Percentiles rank a stretch among this genome's conserved stretches.
These are phyloP conservation scores for Stenurella melanura DNA, from an alignment of 2,888 invertebrate genomes.

Conservation along the genomic window DNA sequence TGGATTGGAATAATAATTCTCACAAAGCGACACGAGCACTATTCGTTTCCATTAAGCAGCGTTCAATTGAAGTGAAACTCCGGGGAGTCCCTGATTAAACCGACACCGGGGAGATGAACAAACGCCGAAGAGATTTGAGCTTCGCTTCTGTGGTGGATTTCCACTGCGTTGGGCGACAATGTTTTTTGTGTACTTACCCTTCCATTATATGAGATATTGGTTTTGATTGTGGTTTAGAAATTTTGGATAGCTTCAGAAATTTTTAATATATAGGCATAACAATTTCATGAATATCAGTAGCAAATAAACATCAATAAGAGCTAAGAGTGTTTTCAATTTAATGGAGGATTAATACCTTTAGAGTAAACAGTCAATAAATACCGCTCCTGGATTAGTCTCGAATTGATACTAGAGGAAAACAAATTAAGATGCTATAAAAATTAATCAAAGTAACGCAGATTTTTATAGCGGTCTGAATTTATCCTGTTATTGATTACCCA, in stretches of 20 bases:
- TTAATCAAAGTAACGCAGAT: too few species aligned
- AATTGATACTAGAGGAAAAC: too few species aligned
- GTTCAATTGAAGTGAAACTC: constrained; percentile 64
- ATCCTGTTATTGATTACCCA: too few species aligned
- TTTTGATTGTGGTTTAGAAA: background rate
- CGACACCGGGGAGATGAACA: constrained; percentile 64
- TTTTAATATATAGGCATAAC: too few species aligned
- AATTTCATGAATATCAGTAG: too few species aligned
- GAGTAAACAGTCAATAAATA: too few species aligned
- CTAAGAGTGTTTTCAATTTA: too few species aligned
- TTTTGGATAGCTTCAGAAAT: background rate
- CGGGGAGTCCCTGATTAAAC: constrained; percentile 67
- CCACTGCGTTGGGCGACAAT: constrained; percentile 14
- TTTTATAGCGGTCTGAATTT: too few species aligned
- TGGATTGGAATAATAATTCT: constrained; percentile 63
- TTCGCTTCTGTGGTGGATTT: constrained; percentile 43
- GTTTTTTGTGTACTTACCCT: constrained; percentile 25
- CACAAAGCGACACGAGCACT: constrained; percentile 66
- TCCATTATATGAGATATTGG: background rate
- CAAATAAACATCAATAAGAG: too few species aligned
- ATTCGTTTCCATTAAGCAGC: constrained; percentile 67
- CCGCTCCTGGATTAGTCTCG: too few species aligned
- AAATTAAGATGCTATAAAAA: too few species aligned
- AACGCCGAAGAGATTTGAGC: constrained; percentile 41
- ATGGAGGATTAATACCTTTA: too few species aligned